Conservation (phyloP, 2,113 vertebrate genomes). For the Leptosomus discolor region DNA sequence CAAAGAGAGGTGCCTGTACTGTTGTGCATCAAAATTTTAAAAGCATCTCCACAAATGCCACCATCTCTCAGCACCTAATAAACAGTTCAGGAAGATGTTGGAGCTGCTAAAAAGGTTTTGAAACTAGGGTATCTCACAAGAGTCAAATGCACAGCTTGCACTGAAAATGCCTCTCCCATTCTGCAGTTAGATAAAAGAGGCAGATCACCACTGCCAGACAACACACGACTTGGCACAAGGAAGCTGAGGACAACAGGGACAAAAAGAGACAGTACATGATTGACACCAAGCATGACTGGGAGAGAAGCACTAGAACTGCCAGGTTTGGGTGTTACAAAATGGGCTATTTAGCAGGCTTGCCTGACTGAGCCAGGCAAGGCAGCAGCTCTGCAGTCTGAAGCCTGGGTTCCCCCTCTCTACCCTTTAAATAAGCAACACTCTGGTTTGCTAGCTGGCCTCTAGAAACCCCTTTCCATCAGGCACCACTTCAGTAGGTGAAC, state of each 20-base stretch:
- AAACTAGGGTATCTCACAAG: neutral
- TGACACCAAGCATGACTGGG: neutral
- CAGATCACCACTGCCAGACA: neutral
- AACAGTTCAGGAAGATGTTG: neutral
- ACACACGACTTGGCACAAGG: neutral
- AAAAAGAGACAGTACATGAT: neutral
- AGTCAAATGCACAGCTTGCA: neutral
- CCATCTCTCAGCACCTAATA: neutral
- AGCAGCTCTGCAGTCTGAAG: neutral
- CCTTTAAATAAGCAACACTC: neutral
- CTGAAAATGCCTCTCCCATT: neutral
- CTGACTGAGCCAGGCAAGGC: neutral
- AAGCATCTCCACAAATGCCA: slow-evolving; percentile 3
- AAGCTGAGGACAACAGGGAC: too few species aligned
- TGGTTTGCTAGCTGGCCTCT: neutral
- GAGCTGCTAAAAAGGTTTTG: slow-evolving; percentile 1
- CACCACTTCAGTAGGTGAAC: neutral
- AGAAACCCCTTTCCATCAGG: neutral
- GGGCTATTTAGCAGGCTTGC: neutral
- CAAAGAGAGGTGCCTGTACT: neutral
- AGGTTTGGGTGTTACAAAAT: neutral
- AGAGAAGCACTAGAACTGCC: neutral
- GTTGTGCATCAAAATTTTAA: neutral
- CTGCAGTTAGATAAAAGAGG: neutral
- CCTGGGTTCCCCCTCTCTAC: neutral